Base-by-base conservation (phyloP, 1,140 invertebrate species). In the Neodiprion virginianus region DNA sequence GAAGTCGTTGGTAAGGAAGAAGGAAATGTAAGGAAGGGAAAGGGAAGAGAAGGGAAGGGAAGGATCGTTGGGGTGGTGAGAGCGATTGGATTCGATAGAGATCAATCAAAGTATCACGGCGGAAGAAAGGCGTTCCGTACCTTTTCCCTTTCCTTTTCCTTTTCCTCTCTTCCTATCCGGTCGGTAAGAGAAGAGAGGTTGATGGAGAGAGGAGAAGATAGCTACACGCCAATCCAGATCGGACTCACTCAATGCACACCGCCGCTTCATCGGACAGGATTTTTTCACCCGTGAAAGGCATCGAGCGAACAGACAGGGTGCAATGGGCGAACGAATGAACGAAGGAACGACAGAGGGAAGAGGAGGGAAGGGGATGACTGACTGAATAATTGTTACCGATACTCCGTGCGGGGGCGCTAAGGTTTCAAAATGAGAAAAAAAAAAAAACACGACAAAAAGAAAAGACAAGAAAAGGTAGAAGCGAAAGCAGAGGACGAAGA, bases 271-370 rank as follows among this genome's bases (percentile, higher is more conserved):
- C n/a, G 53, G 53, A 61, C 53, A 61, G 3, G 8, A 8, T 61
- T 61, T 61, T 61, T 61, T 61, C 53, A 61, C 53, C 8, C 53
- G 53, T 61, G 53, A 61, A 17, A 61, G 53, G 53, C 53, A 61
- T 17, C 53, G 53, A 61, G 53, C n/a, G 5, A 61, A 17, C 8
- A 12, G 4, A 61, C n/a, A 17, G 53, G 53, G 53, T 12, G 53
- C 8, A 40, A 5, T 40, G 28, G 28, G 28, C 28, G 28, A 40
- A 40, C 28, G 28, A 40, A 40, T 40, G 28, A 40, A 40, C 2
- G 28, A 40, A 40, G 28, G 28, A 40, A 40, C 2, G 5, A 40
- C 2, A 1, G 28, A 61, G 53, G 0, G 53, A 61, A 61, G 5
- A 61, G 5, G 53, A 61, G 53, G 2, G 11, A 61, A 8, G 53